phyloP scores from a whole-genome alignment of 1,140 invertebrate species.

The Hetaerina americana region DNA sequence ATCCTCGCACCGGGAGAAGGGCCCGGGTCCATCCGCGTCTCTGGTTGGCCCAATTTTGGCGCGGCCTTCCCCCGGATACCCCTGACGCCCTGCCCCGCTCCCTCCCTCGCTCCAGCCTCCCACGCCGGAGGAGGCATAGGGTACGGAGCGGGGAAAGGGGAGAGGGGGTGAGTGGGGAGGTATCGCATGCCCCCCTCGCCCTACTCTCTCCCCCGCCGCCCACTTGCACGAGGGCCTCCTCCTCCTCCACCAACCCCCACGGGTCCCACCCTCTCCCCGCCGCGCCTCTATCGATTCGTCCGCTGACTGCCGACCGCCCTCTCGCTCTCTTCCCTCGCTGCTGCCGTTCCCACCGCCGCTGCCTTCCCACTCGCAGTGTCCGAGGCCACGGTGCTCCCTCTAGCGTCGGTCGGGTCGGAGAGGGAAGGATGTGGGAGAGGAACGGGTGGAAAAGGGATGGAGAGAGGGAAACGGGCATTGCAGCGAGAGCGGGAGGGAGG shows the following conservation, averaged over 20 bases:
- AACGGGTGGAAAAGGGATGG: too few species aligned
- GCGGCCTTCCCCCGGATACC: not conserved
- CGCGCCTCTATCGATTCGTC: conserved; percentile 19
- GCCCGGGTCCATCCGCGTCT: not conserved
- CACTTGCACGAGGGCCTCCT: not conserved
- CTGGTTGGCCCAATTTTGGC: not conserved
- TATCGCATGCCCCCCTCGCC: too few species aligned
- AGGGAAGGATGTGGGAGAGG: too few species aligned
- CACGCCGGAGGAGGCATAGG: too few species aligned
- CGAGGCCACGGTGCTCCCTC: conserved; percentile 11
- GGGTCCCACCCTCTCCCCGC: conserved; percentile 28
- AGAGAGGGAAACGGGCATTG: too few species aligned
- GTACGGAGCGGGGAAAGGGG: too few species aligned
- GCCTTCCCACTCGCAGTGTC: conserved; percentile 24
- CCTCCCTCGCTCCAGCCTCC: too few species aligned
- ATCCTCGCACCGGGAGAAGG: too few species aligned
- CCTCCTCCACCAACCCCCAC: not conserved
- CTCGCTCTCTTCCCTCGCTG: conserved; percentile 24
- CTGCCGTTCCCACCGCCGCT: conserved; percentile 8
- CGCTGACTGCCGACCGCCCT: conserved; percentile 13
- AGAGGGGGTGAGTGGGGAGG: too few species aligned
- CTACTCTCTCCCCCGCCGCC: not conserved
- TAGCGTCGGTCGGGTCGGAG: too few species aligned
- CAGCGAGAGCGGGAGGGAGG: conserved; percentile 3
- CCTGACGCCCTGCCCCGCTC: not conserved